Evolutionary conservation across 2,888 invertebrate genomes (phyloP).

Genomic region (Venusia cambrica): DNA sequence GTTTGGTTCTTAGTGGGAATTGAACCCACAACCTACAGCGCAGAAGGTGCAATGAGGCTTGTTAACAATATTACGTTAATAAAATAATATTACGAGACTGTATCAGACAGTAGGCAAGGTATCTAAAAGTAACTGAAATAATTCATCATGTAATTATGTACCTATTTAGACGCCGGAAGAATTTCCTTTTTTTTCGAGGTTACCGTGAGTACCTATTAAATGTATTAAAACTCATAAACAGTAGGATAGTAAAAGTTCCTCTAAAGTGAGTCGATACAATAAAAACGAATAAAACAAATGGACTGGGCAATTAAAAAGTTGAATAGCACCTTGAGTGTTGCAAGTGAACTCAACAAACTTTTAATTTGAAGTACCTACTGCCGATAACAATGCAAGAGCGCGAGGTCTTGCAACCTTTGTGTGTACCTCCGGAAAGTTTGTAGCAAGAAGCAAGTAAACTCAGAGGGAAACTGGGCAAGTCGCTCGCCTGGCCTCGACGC

Average conservation of each 20-base stretch:
- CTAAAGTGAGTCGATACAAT: slow-evolving; percentile 11
- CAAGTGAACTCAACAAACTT: slow-evolving; percentile 60
- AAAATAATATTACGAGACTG: no score
- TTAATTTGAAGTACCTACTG: slow-evolving; percentile 65
- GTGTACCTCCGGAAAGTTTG: slow-evolving; percentile 77
- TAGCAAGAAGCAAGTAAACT: slow-evolving; percentile 74
- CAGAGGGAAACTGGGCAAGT: slow-evolving; percentile 50
- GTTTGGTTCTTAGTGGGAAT: no score
- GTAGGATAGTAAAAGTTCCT: background rate
- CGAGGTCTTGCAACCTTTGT: slow-evolving; percentile 64
- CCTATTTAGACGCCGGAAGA: no score
- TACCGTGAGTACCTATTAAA: no score
- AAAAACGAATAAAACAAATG: slow-evolving; percentile 17
- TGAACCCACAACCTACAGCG: no score
- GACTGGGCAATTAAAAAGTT: slow-evolving; percentile 37
- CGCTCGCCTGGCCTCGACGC: slow-evolving; percentile 44
- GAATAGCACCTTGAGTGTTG: slow-evolving; percentile 43
- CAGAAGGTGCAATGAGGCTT: no score
- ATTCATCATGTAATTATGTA: no score
- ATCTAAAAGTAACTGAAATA: no score
- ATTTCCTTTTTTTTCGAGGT: no score
- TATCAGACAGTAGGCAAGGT: no score
- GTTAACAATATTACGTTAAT: no score
- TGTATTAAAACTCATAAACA: no score
- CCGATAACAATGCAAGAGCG: slow-evolving; percentile 66